Evolutionary conservation across 92 coral and sea anemone species (phyloP), one percentile per base, ranked within the genome.

Genomic region (Blastomussa wellsi): DNA sequence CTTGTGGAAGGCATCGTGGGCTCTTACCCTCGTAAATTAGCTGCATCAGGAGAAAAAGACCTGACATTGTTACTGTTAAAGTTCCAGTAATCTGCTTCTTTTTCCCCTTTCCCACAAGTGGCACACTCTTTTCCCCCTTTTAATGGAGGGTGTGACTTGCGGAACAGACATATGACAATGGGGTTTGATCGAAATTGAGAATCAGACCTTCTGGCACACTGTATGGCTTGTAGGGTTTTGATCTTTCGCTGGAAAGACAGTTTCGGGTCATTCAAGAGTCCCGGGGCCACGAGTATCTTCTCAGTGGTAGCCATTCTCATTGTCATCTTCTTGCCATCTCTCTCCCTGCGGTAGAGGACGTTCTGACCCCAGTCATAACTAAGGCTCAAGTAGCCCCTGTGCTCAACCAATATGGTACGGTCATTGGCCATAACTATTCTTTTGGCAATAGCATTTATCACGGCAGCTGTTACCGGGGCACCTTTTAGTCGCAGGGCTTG

Each of bases 31-130:
- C 90, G 69, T 86, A 79, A 38, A 79, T 80, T 35, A 79, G 85
- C 66, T 79, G 85, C 89, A 86, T 86, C 67, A 81, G 89, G 70
- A 86, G 67, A 86, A 87, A 87, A 32, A 41, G 24, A 48, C 82
- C 90, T 64, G 86, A 41, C 86, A 87, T 87, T 24, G 86, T 74
- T 10, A 87, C 86, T 42, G 83, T 77, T 32, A 75, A 77, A 33
- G 88, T 67, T 85, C 88, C 88, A 28, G 88, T 77, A 72, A 85
- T 67, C 47, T 85, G 53, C 76, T 87, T 87, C 82, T 87, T 87
- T 53, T 59, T 80, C 39, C 81, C 86, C 77, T 47, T 80, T 74
- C 65, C 89, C 22, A 86, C 85, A 52, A 86, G 84, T 59, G 85
- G 89, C 53, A 79, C 89, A 31, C 87, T 83, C 60, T 55, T 74